phyloP scores from a whole-genome alignment of 2,113 vertebrate species.

The Pogona vitticeps region DNA sequence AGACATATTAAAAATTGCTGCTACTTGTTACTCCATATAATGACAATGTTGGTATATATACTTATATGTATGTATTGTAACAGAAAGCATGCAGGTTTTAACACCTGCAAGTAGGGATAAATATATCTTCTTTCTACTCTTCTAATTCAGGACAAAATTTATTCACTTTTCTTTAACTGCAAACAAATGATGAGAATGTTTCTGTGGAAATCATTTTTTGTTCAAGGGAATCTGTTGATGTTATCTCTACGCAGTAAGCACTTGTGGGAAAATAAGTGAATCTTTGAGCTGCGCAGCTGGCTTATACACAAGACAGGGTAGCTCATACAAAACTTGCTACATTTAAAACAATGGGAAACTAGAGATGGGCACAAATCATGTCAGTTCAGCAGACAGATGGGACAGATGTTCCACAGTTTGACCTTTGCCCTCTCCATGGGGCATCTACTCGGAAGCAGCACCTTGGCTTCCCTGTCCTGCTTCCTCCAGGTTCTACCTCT shows the following conservation, averaged over 20 bases:
- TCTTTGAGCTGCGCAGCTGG: neutral
- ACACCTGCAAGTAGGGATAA: neutral
- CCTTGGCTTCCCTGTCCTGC: no score
- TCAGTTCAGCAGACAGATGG: no score
- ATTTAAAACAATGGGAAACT: no score
- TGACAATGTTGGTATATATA: no score
- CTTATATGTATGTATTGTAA: no score
- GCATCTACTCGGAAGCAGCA: no score
- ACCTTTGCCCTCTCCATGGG: no score
- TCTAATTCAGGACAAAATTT: neutral
- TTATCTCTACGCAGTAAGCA: constrained; percentile 54
- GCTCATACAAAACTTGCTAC: neutral
- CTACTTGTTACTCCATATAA: no score
- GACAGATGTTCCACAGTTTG: no score
- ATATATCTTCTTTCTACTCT: neutral
- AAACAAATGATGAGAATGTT: constrained; percentile 39
- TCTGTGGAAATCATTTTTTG: constrained; percentile 18
- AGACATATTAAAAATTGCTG: neutral
- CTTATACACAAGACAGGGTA: neutral
- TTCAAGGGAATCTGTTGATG: neutral
- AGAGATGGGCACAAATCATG: no score
- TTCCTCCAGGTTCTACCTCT: no score
- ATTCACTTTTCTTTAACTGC: constrained; percentile 10
- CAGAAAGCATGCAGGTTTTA: no score
- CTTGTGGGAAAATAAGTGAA: neutral